Conservation (phyloP, 2,888 invertebrate species). For the Eristalinus aeneus region DNA sequence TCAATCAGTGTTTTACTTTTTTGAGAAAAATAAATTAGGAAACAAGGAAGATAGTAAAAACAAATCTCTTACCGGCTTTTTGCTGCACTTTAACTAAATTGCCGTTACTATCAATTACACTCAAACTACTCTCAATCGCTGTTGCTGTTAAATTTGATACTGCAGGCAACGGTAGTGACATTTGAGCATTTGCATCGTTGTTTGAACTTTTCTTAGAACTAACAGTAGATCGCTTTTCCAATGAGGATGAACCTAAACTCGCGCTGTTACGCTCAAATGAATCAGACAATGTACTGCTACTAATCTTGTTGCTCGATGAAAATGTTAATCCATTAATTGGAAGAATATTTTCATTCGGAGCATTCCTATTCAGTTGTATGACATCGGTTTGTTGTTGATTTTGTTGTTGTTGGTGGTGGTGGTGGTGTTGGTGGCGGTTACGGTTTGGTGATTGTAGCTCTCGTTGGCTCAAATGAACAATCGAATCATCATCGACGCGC, state of each 20-base stretch:
- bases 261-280: slow-evolving; percentile 1
- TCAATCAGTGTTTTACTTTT: background rate
- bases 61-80: slow-evolving; percentile 51
- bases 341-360: slow-evolving; percentile 26
- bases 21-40: background rate
- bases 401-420: background rate
- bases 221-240: slow-evolving; percentile 24
- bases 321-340: slow-evolving; percentile 28
- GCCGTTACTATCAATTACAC: slow-evolving; percentile 53
- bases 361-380: slow-evolving; percentile 42
- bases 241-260: slow-evolving; percentile 11
- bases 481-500: slow-evolving; percentile 70
- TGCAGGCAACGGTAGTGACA: slow-evolving; percentile 44
- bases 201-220: slow-evolving; percentile 28
- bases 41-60: background rate
- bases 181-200: slow-evolving; percentile 49
- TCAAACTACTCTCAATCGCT: slow-evolving; percentile 48
- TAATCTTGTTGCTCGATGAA: background rate
- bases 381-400: slow-evolving; percentile 72
- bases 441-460: slow-evolving; percentile 56
- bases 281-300: slow-evolving; percentile 3
- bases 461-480: slow-evolving; percentile 76
- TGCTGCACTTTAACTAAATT: slow-evolving; percentile 56
- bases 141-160: slow-evolving; percentile 48
- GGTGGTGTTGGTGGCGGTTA: background rate